phyloP scores from a whole-genome alignment of 35 echinoderm and acorn worm genomes.

The Lytechinus pictus region DNA sequence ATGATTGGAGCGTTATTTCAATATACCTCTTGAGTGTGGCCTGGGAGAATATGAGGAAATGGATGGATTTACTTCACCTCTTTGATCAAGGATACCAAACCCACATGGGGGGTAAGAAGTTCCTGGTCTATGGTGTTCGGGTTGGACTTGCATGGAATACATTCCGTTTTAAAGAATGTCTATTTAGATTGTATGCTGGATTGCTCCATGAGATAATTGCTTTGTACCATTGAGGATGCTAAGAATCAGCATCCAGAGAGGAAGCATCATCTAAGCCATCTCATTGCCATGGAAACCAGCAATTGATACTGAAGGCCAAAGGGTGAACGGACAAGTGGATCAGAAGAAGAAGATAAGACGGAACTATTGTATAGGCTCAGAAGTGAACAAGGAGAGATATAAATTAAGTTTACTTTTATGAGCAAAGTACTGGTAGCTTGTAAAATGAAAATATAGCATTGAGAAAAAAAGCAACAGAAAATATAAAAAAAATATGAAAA shows the following conservation, averaged over 20 bases:
- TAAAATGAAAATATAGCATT: slow-evolving; percentile 39
- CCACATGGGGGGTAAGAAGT: background rate
- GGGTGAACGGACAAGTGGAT: background rate
- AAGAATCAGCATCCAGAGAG: background rate
- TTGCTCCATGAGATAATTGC: background rate
- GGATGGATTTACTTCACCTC: background rate
- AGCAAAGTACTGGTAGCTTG: slow-evolving; percentile 42
- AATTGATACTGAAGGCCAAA: background rate
- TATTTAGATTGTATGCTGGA: background rate
- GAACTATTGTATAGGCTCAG: slow-evolving; percentile 10
- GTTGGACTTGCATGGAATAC: background rate
- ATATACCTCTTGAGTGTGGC: slow-evolving; percentile 33
- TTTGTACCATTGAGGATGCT: background rate
- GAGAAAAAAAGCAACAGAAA: slow-evolving; percentile 35
- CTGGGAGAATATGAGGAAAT: background rate
- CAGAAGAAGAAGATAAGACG: background rate
- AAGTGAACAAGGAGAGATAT: slow-evolving; percentile 3
- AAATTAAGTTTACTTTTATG: slow-evolving; percentile 30
- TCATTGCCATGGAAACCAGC: slow-evolving; percentile 34
- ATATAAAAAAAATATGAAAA: slow-evolving; percentile 14
- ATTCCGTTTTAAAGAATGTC: background rate
- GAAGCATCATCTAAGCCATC: background rate
- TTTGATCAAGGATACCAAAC: background rate
- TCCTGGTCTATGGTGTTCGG: background rate
- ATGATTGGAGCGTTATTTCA: slow-evolving; percentile 7